Percentiles rank a stretch among this genome's conserved stretches.
Conservation (phyloP, 2,797 vertebrate genomes). For the Allobates femoralis region DNA sequence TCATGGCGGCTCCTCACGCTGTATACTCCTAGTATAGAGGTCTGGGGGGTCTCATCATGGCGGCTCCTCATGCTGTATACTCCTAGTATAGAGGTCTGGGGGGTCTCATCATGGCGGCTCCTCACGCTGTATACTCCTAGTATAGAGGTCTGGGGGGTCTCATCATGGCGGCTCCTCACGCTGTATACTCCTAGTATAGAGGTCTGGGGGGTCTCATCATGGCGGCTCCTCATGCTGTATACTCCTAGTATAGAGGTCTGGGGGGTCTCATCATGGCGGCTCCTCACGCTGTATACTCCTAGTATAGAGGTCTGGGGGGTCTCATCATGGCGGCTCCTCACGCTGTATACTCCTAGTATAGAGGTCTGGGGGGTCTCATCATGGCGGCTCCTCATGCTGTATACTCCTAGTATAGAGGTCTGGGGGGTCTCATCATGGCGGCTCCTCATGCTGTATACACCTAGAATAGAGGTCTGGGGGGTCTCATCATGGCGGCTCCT, state of each 20-base stretch:
- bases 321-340: too few relatives aligned
- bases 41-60: background rate
- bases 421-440: too few relatives aligned
- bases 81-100: background rate
- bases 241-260: background rate
- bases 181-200: background rate
- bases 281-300: too few relatives aligned
- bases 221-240: too few relatives aligned
- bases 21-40: background rate
- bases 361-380: background rate
- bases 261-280: too few relatives aligned
- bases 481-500: too few relatives aligned
- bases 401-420: background rate
- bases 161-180: too few relatives aligned
- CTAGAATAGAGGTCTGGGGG: background rate
- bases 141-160: background rate
- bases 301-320: background rate
- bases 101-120: too few relatives aligned
- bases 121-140: background rate
- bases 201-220: background rate
- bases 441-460: too few relatives aligned
- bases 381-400: too few relatives aligned
- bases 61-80: too few relatives aligned
- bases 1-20: too few relatives aligned
- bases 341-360: background rate